Evolutionary conservation across 1,140 invertebrate genomes (phyloP), one percentile per base, ranked within the genome.

Genomic region (Grapholita molesta): DNA sequence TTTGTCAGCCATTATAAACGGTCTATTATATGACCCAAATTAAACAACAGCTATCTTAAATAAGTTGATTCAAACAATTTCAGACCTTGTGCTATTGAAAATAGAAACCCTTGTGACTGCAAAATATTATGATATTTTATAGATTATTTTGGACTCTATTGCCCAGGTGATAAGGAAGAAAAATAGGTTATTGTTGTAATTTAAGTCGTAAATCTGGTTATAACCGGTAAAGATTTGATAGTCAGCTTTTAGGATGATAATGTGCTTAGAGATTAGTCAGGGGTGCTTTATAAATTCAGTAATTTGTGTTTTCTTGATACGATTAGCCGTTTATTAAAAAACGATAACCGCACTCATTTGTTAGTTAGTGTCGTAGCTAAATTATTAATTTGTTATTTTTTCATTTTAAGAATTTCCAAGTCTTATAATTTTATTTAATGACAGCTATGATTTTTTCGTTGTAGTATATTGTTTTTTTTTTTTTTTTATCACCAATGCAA

Each of bases 1-100:
- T 77, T 78, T 79, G 79, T 80, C 70, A 61, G 70, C 55, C 77
- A 79, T 79, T 79, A 79, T 74, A 70, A 76, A 75, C 71, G 64
- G 61, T 64, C 69, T 76, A 75, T 76, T 78, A 73, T 74, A 72
- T 65, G 70, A 61, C 55, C 55, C 53, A 70, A 68, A 69, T 72
- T 64, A 71, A 68, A 65, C 30, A 15, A 57, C 38, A n/a, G 52
- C 24, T 53, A 3, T 70, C 32, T 25, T n/a, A n/a, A 30, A 67
- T 48, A 5, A 18, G 12, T 12, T 18, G 24, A 61, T 15, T 12
- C 48, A 69, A 23, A 21, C 67, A 12, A 66, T 32, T 57, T 66
- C 33, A 28, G 42, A 72, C 68, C 38, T 67, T 72, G 53, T 68
- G 3, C 57, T 3, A 3, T 15, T 61, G 11, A 61, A 11, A 28